Percentiles rank a stretch among this genome's conserved stretches.
phyloP scores from a whole-genome alignment of 2,113 vertebrate genomes.

The Zapornia atra region DNA sequence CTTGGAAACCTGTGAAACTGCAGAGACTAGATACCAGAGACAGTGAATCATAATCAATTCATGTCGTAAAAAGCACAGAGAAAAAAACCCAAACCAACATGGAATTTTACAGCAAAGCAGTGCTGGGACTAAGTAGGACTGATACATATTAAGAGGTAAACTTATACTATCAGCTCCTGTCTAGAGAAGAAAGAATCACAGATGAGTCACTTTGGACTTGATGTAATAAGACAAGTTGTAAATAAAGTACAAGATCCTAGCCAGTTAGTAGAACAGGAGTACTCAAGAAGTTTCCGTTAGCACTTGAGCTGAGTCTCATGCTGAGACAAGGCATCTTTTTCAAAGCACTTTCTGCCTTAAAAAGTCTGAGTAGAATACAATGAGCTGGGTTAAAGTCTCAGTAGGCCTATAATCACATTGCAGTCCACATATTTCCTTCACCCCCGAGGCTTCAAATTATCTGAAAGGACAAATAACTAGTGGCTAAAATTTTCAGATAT shows the following conservation, averaged over 20 bases:
- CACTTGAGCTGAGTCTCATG: neutral
- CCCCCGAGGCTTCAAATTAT: neutral
- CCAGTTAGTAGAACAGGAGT: neutral
- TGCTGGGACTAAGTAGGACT: neutral
- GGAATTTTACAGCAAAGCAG: neutral
- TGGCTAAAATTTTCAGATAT: neutral
- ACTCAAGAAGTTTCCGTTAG: neutral
- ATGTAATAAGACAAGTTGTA: neutral
- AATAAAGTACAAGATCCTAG: neutral
- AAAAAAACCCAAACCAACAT: neutral
- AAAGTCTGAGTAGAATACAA: neutral
- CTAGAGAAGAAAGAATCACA: neutral
- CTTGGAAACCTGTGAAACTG: neutral
- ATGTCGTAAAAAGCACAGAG: neutral
- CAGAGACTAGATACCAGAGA: neutral
- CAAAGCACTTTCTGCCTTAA: neutral
- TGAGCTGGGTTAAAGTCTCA: neutral
- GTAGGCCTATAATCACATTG: neutral
- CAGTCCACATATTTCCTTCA: neutral
- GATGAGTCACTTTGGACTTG: neutral
- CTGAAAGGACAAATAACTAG: neutral
- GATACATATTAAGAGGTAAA: neutral
- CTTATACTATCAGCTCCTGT: neutral
- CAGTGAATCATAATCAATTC: neutral
- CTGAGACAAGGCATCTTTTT: neutral